phyloP scores from a whole-genome alignment of 2,797 vertebrate species.

The Crossoptilon crossoptilon region DNA sequence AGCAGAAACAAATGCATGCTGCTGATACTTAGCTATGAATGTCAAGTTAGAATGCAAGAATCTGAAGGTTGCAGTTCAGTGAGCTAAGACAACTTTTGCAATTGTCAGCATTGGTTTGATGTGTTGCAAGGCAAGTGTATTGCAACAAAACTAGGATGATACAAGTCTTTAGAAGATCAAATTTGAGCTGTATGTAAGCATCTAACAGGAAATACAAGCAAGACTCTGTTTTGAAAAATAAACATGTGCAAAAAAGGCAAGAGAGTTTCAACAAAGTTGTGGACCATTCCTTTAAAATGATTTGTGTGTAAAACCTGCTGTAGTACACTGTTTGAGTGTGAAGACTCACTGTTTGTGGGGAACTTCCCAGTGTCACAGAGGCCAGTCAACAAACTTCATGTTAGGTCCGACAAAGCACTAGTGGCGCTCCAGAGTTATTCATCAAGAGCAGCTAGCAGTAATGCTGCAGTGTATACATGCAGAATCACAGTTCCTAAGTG shows the following conservation, averaged over 20 bases:
- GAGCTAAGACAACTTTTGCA: not conserved
- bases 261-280: not conserved
- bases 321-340: not conserved
- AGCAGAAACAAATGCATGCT: not conserved
- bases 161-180: not conserved
- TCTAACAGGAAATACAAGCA: constrained; percentile 14
- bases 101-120: not conserved
- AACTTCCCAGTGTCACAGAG: not conserved
- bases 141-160: constrained; percentile 13
- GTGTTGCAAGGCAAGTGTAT: constrained; percentile 4
- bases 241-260: not conserved
- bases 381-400: not conserved
- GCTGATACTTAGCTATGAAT: not conserved
- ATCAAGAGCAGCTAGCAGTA: not conserved
- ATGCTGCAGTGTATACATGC: not conserved
- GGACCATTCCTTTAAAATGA: not conserved
- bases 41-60: not conserved
- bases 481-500: not conserved
- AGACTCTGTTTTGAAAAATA: not conserved
- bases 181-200: not conserved
- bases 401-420: not conserved
- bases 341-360: not conserved
- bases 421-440: not conserved
- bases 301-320: not conserved
- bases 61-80: not conserved